Base-by-base conservation (phyloP, 2,888 invertebrate species). In the Pyrrhia umbra region DNA sequence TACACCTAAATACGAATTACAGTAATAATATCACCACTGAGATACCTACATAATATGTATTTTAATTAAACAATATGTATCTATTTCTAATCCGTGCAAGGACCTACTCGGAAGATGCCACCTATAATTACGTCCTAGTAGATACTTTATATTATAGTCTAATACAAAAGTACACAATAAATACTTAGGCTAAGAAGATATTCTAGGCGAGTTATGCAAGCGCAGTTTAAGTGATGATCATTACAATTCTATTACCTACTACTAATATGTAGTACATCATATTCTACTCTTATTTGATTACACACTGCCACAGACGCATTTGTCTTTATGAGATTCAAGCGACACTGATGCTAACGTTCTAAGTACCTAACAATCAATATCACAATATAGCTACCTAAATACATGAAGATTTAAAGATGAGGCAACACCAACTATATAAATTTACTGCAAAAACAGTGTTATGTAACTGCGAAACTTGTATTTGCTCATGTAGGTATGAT, bases 331-430 rank as follows among this genome's bases (percentile, higher is more conserved):
- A 82, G 60, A 83, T 75, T 72, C 40, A 85, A 85, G 84, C 82
- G 74, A 87, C 82, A 85, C 81, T 79, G 78, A 88, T 84, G 74
- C 80, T 85, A 85, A 79, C 70, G 61, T 68, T 60, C 85, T 88
- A 86, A 82, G 77, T 77, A 83, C 87, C 89, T 91, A 92, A 86
- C 86, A 89, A 86, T 89, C 87, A 90, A 90, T 93, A 93, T 92
- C 92, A 92, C 93, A 93, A 90, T 91, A 90, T 90, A 86, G 85
- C 90, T 90, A 92, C 88, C 84, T 86, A 84, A 85, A 82, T 86
- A 85, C 74, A 87, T 72, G 78, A 79, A 87, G 81, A 89, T 84
- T 79, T 74, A 81, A 85, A 85, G 84, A 87, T 90, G 89, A 87
- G 82, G 87, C 85, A 90, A 89, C 85, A 81, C 61, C 67, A 68